These are phyloP conservation scores for Rhabdornis inornatus DNA, from an alignment of 2,113 vertebrate genomes.

Conservation along the genomic window DNA sequence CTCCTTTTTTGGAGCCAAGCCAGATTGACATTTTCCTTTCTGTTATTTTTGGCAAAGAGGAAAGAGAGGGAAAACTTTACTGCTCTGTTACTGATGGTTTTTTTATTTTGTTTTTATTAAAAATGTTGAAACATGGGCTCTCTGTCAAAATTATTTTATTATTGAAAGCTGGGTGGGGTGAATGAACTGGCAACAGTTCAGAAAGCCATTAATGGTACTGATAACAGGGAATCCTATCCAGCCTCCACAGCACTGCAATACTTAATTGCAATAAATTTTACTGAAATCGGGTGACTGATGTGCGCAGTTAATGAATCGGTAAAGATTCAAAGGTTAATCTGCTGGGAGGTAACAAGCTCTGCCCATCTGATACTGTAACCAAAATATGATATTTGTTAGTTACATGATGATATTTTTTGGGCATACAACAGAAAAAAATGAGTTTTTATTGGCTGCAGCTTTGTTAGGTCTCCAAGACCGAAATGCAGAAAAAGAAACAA, in stretches of 20 bases:
- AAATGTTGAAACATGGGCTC: constrained; percentile 82
- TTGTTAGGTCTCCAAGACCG: constrained; percentile 72
- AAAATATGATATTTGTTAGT: constrained; percentile 79
- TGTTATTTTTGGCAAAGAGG: constrained; percentile 83
- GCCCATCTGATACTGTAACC: constrained; percentile 79
- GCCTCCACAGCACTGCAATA: constrained; percentile 59
- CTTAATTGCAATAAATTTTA: constrained; percentile 77
- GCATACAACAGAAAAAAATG: constrained; percentile 71
- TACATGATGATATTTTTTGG: constrained; percentile 81
- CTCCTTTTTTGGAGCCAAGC: constrained; percentile 73
- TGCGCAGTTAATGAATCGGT: constrained; percentile 76
- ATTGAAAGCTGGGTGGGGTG: constrained; percentile 79
- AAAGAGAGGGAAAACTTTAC: constrained; percentile 78
- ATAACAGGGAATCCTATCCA: constrained; percentile 76
- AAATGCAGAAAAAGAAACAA: constrained; percentile 73
- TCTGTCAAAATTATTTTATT: constrained; percentile 85
- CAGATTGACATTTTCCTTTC: constrained; percentile 80
- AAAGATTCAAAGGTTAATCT: constrained; percentile 78
- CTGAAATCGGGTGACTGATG: constrained; percentile 68
- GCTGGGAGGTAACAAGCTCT: constrained; percentile 74
- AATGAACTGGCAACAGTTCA: constrained; percentile 75
- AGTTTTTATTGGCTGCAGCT: constrained; percentile 78
- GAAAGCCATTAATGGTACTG: constrained; percentile 77
- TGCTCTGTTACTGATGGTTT: constrained; percentile 80
- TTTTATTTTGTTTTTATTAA: constrained; percentile 88